Evolutionary conservation across 2,888 invertebrate genomes (phyloP).

Genomic region (Minunthozetes semirufus): DNA sequence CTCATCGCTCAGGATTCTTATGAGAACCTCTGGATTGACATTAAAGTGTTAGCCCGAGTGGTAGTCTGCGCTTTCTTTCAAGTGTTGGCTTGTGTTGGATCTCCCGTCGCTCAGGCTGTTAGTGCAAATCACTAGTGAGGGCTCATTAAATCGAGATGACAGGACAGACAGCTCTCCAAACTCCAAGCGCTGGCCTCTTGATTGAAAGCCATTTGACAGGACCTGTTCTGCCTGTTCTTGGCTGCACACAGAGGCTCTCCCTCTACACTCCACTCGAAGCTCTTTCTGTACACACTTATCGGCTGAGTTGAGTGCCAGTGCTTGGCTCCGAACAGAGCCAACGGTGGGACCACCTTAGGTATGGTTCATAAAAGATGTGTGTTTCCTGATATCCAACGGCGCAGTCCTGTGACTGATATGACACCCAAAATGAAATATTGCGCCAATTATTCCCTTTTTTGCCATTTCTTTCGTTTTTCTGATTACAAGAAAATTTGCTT

Average conservation of each 20-base stretch:
- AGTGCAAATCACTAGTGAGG: constrained; percentile 2
- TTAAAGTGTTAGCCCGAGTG: not conserved
- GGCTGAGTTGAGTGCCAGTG: not conserved
- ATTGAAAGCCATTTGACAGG: constrained; percentile 3
- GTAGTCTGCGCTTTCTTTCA: not conserved
- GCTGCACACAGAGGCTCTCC: not conserved
- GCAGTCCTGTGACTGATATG: constrained; percentile 6
- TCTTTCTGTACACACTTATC: not conserved
- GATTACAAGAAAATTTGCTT: no score
- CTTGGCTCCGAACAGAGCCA: not conserved
- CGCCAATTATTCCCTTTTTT: not conserved
- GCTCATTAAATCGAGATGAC: constrained; percentile 12
- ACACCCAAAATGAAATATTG: constrained; percentile 6
- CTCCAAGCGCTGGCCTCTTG: not conserved
- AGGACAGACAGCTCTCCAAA: not conserved
- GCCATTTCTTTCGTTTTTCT: no score
- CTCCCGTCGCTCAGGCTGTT: constrained; percentile 7
- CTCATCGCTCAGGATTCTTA: not conserved
- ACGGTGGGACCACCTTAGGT: not conserved
- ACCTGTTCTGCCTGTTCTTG: not conserved
- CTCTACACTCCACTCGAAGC: not conserved
- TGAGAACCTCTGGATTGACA: not conserved
- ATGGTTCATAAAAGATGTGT: not conserved
- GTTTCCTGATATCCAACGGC: constrained; percentile 1
- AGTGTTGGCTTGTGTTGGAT: not conserved